Conservation (phyloP, 2,888 invertebrate species). For the Hirtodrosophila confusa region DNA sequence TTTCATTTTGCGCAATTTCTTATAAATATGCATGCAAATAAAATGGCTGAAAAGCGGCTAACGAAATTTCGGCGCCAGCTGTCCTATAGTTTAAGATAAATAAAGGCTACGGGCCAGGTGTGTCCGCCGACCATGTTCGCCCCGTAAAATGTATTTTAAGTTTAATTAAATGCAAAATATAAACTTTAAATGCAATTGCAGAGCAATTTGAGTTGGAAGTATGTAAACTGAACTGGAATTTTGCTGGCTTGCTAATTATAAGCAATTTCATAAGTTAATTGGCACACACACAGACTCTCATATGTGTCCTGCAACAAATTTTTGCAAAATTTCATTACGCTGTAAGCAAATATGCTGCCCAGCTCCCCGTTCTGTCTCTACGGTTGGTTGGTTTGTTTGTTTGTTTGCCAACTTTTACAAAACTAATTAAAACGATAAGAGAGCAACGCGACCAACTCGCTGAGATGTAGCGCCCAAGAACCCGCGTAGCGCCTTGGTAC, state of each 20-base stretch:
- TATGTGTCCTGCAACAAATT: conserved; percentile 41
- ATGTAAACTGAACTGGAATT: conserved; percentile 21
- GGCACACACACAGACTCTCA: conserved; percentile 4
- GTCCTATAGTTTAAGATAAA: conserved; percentile 41
- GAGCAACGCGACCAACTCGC: conserved; percentile 26
- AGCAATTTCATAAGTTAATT: conserved; percentile 46
- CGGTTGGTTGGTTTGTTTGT: conserved; percentile 13
- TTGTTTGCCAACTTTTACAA: conserved; percentile 64
- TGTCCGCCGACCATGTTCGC: conserved; percentile 7
- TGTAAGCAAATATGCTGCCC: conserved; percentile 37
- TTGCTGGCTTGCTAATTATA: conserved; percentile 24
- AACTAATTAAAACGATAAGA: conserved; percentile 76
- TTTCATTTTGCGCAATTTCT: conserved; percentile 60
- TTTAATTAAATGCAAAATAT: conserved; percentile 68
- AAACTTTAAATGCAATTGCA: conserved; percentile 48
- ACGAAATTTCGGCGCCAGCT: conserved; percentile 20
- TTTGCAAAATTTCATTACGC: conserved; percentile 41
- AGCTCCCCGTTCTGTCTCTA: background rate
- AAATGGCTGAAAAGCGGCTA: conserved; percentile 22
- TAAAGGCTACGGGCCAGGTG: conserved; percentile 22
- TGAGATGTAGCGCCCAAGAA: conserved; percentile 15
- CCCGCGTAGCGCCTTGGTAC: background rate
- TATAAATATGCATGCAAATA: conserved; percentile 79
- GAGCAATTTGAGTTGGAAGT: background rate
- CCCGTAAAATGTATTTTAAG: conserved; percentile 22